phyloP scores from a whole-genome alignment of 53 echinoderm and acorn worm species.

The Paracentrotus lividus region DNA sequence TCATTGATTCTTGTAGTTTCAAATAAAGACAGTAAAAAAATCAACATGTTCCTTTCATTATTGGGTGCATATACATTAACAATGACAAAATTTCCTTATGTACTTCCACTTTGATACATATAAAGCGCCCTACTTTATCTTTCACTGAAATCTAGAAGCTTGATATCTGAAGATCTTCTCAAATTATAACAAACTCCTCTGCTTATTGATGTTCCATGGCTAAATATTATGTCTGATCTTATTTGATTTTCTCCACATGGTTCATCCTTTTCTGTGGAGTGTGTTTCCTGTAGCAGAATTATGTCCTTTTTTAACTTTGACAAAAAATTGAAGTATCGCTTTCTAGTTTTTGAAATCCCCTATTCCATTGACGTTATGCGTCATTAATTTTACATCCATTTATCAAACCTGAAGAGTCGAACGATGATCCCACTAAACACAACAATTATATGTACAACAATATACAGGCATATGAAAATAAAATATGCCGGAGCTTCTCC shows the following conservation, averaged over 20 bases:
- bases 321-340: slow-evolving; percentile 18
- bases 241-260: not conserved
- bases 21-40: not conserved
- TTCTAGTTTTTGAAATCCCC: not conserved
- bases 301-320: slow-evolving; percentile 9
- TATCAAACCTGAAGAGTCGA: not conserved
- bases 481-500: not conserved
- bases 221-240: slow-evolving; percentile 19
- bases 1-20: slow-evolving; percentile 16
- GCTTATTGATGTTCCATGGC: slow-evolving; percentile 3
- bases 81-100: not conserved
- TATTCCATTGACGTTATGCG: not conserved
- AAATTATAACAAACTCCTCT: slow-evolving; percentile 13
- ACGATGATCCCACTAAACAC: not conserved
- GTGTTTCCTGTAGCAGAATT: slow-evolving; percentile 13
- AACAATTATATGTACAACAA: not conserved
- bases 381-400: not conserved
- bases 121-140: slow-evolving; percentile 1
- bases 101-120: slow-evolving; percentile 28
- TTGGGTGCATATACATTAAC: slow-evolving; percentile 40
- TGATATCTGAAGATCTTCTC: not conserved
- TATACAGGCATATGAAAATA: not conserved
- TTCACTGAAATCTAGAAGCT: not conserved
- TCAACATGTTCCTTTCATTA: slow-evolving; percentile 23
- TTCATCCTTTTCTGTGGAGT: slow-evolving; percentile 10